phyloP scores from a whole-genome alignment of 2,113 vertebrate species.

The Illadopsis cleaveri region DNA sequence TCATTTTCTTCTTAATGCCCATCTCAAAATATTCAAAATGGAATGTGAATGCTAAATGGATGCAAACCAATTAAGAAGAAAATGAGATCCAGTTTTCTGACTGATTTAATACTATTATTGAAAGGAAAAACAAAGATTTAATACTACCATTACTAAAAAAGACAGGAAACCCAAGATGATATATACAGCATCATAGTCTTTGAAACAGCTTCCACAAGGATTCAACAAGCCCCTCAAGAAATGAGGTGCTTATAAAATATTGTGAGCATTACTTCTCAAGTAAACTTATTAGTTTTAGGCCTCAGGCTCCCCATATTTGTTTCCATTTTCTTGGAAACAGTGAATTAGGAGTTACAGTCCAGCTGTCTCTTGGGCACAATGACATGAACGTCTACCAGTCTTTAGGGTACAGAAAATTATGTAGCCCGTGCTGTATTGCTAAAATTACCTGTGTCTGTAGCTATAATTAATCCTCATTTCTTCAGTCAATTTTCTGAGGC shows the following conservation, averaged over 20 bases:
- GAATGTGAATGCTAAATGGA: too few species aligned
- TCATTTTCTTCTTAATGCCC: too few species aligned
- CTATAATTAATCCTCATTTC: background rate
- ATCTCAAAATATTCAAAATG: too few species aligned
- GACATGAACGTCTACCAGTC: background rate
- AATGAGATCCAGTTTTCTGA: background rate
- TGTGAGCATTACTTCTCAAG: background rate
- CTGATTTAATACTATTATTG: background rate
- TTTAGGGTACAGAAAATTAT: background rate
- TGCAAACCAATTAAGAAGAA: too few species aligned
- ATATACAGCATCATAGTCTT: fast-evolving
- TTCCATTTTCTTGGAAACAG: background rate
- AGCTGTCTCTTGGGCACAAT: background rate
- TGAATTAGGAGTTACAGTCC: background rate
- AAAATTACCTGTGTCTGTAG: background rate
- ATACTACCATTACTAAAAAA: background rate
- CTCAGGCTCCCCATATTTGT: background rate
- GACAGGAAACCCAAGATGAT: background rate
- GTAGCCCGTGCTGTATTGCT: background rate
- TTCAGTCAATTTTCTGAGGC: background rate
- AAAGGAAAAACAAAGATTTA: background rate
- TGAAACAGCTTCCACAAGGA: background rate
- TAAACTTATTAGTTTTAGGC: background rate
- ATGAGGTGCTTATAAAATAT: background rate
- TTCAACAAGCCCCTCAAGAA: background rate